Base-by-base conservation (phyloP, 1,140 invertebrate genomes). In the Euborellia annulipes region DNA sequence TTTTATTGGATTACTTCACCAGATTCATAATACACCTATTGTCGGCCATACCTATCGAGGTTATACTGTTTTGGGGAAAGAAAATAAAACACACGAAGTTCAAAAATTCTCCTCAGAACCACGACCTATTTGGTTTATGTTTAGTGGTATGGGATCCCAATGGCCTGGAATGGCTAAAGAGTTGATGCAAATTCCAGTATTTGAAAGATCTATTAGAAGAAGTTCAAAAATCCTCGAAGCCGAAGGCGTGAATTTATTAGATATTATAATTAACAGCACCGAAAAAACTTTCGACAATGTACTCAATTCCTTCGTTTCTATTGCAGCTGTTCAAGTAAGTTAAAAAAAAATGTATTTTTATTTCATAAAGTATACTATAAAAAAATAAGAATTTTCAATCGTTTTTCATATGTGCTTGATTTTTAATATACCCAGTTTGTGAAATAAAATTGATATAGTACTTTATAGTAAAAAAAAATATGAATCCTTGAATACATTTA, bases 121-220 rank as follows among this genome's bases (percentile, higher is more conserved):
- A 50, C 72, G 85, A 20, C 90, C 90, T 1, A 64, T 97, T 19
- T 97, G 90, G 85, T 95, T 77, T 62, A 70, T 97, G 30, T 98
- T 93, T 64, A 85, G 90, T 39, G 94, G 93, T 27, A 96, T 97
- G 91, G 94, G 93, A 9, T 80, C 82, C 30, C 93, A 98, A 66
- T 98, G 92, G 92, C 68, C 79, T 37, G 88, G 87, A 49, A 98
- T 97, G 92, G 91, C 76, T 3, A 77, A 78, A 56, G 71, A 82
- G 17, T 66, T 98, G 30, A 79, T 96, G 71, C 56, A 69, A 32
- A 68, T 98, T 30, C 78, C 88, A 38, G 61, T 69, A 0, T 97
- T 97, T 63, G 73, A 75, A 34, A 66, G 75, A 21, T 82, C 82
- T 23, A 78, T 98, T 43, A 65, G 75, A 50, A 75, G 75, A 42